These are phyloP conservation scores for Mirza zaza DNA, from an alignment of 2,113 vertebrate species.

Conservation along the genomic window DNA sequence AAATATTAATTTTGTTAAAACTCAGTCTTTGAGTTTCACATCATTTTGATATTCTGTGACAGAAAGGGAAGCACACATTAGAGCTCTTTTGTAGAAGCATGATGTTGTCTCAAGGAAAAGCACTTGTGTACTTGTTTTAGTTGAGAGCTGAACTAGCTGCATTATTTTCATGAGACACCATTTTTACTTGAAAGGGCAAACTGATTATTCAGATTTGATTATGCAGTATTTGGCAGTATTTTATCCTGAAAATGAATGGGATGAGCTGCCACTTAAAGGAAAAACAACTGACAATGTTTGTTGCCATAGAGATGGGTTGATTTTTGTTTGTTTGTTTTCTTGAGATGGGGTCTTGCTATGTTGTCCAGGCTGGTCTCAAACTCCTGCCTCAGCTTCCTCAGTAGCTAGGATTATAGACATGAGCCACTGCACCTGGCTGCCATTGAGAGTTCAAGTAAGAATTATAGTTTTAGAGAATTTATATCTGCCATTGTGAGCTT, in stretches of 20 bases:
- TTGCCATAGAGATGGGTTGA: neutral
- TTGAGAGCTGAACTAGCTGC: neutral
- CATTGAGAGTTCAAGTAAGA: slow-evolving; percentile 24
- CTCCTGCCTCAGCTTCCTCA: no score
- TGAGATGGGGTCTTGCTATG: no score
- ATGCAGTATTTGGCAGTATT: slow-evolving; percentile 11
- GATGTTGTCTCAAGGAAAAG: neutral
- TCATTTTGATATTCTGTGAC: neutral
- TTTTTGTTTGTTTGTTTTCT: no score
- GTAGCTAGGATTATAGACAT: no score
- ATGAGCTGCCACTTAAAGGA: slow-evolving; percentile 5
- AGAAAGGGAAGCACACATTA: neutral
- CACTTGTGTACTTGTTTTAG: neutral
- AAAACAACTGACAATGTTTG: neutral
- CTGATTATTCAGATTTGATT: slow-evolving; percentile 37
- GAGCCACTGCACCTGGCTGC: neutral
- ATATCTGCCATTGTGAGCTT: neutral
- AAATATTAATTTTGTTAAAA: neutral
- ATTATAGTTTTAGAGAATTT: neutral
- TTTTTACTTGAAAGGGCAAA: slow-evolving; percentile 24
- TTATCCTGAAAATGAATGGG: slow-evolving; percentile 26
- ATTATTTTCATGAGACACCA: neutral
- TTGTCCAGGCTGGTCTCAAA: no score
- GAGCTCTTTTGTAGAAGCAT: no score
- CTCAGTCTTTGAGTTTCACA: neutral